phyloP scores from a whole-genome alignment of 2,113 vertebrate genomes.

The Ailurus styani region DNA sequence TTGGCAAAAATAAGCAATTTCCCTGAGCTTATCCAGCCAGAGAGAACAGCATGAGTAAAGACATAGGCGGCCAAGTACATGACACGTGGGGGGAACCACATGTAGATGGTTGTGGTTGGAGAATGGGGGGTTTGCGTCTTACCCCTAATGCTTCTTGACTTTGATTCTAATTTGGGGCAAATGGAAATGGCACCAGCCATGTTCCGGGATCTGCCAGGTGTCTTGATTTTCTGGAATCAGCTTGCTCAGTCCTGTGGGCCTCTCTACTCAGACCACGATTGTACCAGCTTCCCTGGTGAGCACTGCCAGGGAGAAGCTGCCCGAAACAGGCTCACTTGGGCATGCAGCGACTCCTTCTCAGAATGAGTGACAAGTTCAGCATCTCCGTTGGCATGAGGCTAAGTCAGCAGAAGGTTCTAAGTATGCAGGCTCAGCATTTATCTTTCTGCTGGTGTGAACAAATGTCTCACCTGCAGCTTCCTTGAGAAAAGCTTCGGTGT shows the following conservation, averaged over 20 bases:
- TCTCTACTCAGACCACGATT: background rate
- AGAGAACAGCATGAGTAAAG: slow-evolving; percentile 46
- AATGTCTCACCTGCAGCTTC: background rate
- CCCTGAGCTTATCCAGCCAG: slow-evolving; percentile 5
- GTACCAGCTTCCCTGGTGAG: background rate
- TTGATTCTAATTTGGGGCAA: slow-evolving; percentile 3
- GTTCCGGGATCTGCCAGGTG: background rate
- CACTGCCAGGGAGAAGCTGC: background rate
- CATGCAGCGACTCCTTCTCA: background rate
- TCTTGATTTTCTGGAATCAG: background rate
- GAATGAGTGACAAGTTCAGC: background rate
- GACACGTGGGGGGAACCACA: background rate
- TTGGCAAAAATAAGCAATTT: slow-evolving; percentile 51
- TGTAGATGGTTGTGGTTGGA: background rate
- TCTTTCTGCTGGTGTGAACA: background rate
- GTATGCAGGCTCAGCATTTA: background rate
- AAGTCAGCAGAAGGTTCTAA: background rate
- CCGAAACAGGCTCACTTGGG: background rate
- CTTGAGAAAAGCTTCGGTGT: background rate
- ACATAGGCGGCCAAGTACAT: background rate
- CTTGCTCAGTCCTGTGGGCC: background rate
- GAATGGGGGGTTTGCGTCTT: slow-evolving; percentile 4
- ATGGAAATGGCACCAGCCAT: background rate
- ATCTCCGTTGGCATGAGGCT: background rate
- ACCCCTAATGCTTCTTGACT: slow-evolving; percentile 11